Base-by-base conservation (phyloP, 2,888 invertebrate species). In the Athalia cordata region DNA sequence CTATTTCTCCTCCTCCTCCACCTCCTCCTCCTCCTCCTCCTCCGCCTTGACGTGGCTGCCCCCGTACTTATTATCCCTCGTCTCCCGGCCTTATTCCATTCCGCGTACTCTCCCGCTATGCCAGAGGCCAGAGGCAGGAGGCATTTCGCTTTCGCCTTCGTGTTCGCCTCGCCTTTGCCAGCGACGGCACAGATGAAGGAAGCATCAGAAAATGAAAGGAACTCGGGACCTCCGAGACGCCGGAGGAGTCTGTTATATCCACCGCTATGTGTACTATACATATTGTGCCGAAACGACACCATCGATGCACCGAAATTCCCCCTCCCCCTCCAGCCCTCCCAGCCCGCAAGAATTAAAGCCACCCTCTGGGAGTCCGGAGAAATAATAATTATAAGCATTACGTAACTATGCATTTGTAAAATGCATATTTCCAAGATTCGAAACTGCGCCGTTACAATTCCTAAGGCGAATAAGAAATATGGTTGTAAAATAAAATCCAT, bases 11-110 rank as follows among this genome's bases (percentile, higher is more conserved):
- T 29, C 29, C 29, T 29, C 29, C n/a, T n/a, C n/a, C n/a, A n/a
- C n/a, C n/a, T n/a, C n/a, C 29, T 29, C 29, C 29, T 29, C 29
- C 52, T 7, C 52, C 52, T 4, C 55, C 7, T n/a, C 59, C 9
- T 29, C 70, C 45, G 59, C 62, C 70, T 70, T 70, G 9, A 9
- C 55, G 15, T 47, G 57, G 72, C 59, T 43, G 72, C 59, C 72
- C 72, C 11, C 45, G 47, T 72, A 72, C 72, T 72, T 72, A 72
- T 72, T 72, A 72, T 59, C 72, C 72, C 72, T 47, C 72, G 72
- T 47, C 29, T 72, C 72, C 47, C 13, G 4, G 5, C 29, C 47
- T 9, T 59, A n/a, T 45, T 70, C 70, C 57, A 43, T 70, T 68
- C 68, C 55, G 50, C 55, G 52, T 52, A 68, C 50, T 7, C 13